Evolutionary conservation across 2,888 invertebrate species (phyloP), one percentile per base, ranked within the genome.

Genomic region (Zygogramma bicolorata): DNA sequence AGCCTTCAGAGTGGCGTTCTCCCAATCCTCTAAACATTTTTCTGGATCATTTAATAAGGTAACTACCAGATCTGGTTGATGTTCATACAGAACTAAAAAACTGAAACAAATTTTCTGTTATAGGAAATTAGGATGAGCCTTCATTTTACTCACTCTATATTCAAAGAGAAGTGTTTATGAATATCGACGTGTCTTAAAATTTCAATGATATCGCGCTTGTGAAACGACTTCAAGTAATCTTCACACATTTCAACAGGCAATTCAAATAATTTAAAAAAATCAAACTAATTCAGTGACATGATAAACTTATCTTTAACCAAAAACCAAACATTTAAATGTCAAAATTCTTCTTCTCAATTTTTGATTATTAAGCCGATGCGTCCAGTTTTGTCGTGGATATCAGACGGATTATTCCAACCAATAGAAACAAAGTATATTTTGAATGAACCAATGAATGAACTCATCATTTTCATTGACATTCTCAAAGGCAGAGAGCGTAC

Each of bases 81-180:
- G 89, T 85, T 93, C 94, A 83, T 92, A 92, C 63, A 94, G 85
- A 77, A 91, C 91, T 73, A 93, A 86, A 84, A 94, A 93, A 85
- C 94, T 94, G 83, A 27, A 89, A 89, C 38, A 70, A 60, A 25
- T 34, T 63, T 18, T 46, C 15, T n/a, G n/a, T n/a, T n/a, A 18
- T 27, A 13, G 6, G 10, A 61, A 61, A 38, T 22, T n/a, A 1
- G 0, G 27, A n/a, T 53, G 27, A n/a, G 5, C 5, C 61, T 34
- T 53, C 29, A 58, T 3, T 38, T 31, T 29, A 65, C 77, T 89
- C 89, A 94, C 95, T 94, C 93, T 62, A 95, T 90, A 82, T 90
- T 89, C 61, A 95, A 88, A 42, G 91, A 89, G 81, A 90, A 93
- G 84, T 92, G 92, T 66, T 91, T 90, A 57, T 89, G 86, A 65